phyloP scores from a whole-genome alignment of 2,888 invertebrate genomes.

The Cordilura impudica region DNA sequence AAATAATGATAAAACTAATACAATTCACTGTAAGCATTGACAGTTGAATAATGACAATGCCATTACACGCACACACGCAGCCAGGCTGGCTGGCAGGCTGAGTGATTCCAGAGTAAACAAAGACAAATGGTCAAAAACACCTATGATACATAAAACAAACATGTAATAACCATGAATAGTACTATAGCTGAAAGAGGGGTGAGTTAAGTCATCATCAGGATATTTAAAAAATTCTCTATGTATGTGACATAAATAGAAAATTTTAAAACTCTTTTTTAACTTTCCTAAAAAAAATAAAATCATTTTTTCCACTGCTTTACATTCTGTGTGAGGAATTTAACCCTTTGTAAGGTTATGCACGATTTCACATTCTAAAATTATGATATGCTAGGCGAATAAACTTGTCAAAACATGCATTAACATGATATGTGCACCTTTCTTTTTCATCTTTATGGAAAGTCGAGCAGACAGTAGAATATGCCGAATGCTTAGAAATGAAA shows the following conservation, averaged over 20 bases:
- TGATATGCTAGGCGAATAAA: constrained; percentile 32
- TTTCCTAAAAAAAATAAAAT: neutral
- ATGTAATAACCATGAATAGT: no score
- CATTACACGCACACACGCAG: constrained; percentile 11
- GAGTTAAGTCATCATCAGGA: neutral
- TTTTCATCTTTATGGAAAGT: constrained; percentile 18
- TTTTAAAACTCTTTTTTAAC: constrained; percentile 23
- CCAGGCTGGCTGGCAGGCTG: constrained; percentile 1
- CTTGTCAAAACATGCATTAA: constrained; percentile 44
- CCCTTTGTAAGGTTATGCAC: constrained; percentile 53
- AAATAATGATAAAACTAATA: constrained; percentile 59
- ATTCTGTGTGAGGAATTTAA: no score
- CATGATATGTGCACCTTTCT: constrained; percentile 16
- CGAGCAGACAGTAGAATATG: neutral
- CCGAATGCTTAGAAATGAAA: constrained; percentile 3
- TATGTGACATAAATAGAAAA: constrained; percentile 52
- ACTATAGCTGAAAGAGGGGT: neutral
- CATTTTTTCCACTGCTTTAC: no score
- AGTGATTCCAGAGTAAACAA: constrained; percentile 14
- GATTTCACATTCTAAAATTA: constrained; percentile 49
- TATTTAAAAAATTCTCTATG: neutral
- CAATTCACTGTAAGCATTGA: constrained; percentile 60
- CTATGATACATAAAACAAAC: neutral
- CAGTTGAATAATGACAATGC: constrained; percentile 60
- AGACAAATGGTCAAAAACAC: constrained; percentile 60